Evolutionary conservation across 2,888 invertebrate genomes (phyloP).

Genomic region (Caradrina kadenii): DNA sequence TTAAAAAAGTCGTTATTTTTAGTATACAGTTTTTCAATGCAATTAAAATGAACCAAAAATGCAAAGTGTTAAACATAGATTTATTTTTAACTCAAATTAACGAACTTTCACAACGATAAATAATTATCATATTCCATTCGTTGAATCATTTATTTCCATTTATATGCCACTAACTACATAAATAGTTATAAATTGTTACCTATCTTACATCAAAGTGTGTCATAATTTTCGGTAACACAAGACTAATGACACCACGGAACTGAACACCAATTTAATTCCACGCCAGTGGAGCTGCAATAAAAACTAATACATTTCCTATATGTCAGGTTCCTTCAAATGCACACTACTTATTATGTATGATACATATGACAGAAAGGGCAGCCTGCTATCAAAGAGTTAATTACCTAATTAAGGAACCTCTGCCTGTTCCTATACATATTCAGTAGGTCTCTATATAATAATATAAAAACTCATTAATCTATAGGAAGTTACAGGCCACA

Average conservation of each 20-base stretch:
- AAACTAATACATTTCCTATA: conserved; percentile 54
- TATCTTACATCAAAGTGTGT: conserved; percentile 54
- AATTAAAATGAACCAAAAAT: background rate
- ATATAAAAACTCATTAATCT: conserved; percentile 76
- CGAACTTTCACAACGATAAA: conserved; percentile 33
- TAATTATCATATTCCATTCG: conserved; percentile 40
- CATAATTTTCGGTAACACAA: conserved; percentile 55
- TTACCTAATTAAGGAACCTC: conserved; percentile 73
- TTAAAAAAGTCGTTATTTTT: background rate
- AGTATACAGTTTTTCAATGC: background rate
- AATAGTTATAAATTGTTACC: conserved; percentile 41
- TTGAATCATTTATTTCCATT: conserved; percentile 24
- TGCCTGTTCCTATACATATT: conserved; percentile 69
- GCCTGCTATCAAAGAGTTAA: conserved; percentile 65
- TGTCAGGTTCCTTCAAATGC: conserved; percentile 50
- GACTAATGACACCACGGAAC: conserved; percentile 42
- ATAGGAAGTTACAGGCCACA: conserved; percentile 74
- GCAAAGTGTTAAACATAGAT: conserved; percentile 6
- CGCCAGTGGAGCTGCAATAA: conserved; percentile 43
- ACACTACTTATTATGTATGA: conserved; percentile 50
- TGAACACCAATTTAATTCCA: conserved; percentile 55
- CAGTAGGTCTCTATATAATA: conserved; percentile 68
- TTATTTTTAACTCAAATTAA: conserved; percentile 28
- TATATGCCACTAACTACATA: conserved; percentile 15
- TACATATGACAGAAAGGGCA: conserved; percentile 59